Base-by-base conservation (phyloP, 2,888 invertebrate species). In the Heliconius sara region DNA sequence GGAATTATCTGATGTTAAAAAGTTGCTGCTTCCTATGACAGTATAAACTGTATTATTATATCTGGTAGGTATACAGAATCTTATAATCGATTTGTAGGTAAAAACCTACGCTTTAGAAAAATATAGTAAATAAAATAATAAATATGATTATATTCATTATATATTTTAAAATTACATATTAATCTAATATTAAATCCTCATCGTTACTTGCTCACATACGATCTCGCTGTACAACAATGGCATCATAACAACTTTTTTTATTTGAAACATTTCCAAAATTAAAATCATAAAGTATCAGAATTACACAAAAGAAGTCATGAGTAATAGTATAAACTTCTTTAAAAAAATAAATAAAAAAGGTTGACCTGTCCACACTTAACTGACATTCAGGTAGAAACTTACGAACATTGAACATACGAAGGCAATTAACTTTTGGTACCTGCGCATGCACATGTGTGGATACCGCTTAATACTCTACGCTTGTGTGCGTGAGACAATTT, bases 341-440 rank as follows among this genome's bases (percentile, higher is more conserved):
- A 68, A 77, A 39, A 71, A 63, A n/a, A n/a, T 7, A 57, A 66
- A 77, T 22, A 82, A 83, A 84, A 84, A 83, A 84, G 77, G 79
- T 82, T 83, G 82, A 84, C 84, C 84, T 84, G 85, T 84, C 85
- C 83, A 80, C 85, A 84, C 84, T 83, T 81, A 83, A 81, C 83
- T 83, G 83, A 84, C 83, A 83, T 80, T 83, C 84, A 94, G 94
- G 94, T 93, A 94, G 92, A 92, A 88, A 87, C 87, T 88, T 88
- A 91, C 90, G 90, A 91, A 89, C 91, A 93, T 92, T 93, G 93
- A 91, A 93, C 93, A 95, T 93, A 94, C 93, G 92, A 93, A 91
- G 92, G 92, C 95, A 94, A 95, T 95, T 95, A 94, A 93, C 93
- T 91, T 91, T 90, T 87, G 90, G 91, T 94, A 94, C 94, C 94